phyloP scores from a whole-genome alignment of 2,113 vertebrate genomes.

The Anas platyrhynchos region DNA sequence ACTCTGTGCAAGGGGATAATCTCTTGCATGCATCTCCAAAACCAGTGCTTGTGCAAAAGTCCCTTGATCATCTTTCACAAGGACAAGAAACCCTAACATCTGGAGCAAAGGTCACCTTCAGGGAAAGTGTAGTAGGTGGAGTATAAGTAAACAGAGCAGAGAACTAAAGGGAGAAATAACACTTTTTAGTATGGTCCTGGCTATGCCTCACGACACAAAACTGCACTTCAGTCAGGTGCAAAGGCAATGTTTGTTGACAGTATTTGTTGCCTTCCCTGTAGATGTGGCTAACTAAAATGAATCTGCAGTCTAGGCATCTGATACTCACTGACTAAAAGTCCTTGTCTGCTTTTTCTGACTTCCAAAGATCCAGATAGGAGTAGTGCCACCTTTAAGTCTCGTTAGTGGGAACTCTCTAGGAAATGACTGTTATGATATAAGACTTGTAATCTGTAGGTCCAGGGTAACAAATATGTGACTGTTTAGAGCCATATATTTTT shows the following conservation, averaged over 20 bases:
- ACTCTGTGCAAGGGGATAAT: constrained; percentile 6
- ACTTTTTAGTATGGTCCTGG: neutral
- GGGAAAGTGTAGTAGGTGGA: neutral
- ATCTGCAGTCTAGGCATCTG: constrained; percentile 29
- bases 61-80: neutral
- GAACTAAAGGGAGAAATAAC: neutral
- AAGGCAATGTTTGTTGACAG: constrained; percentile 27
- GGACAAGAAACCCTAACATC: neutral
- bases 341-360: constrained; percentile 15
- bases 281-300: constrained; percentile 37
- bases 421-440: neutral
- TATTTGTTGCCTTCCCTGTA: neutral
- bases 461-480: neutral
- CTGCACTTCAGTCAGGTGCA: constrained; percentile 7
- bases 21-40: neutral
- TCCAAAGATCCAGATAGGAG: neutral
- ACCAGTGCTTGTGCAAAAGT: neutral
- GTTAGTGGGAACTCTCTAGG: neutral
- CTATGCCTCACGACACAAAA: neutral
- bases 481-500: neutral
- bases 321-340: constrained; percentile 34
- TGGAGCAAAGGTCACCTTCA: neutral
- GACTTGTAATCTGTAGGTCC: neutral
- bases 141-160: neutral
- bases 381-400: neutral